Percentiles rank a stretch among this genome's conserved stretches.
phyloP scores from a whole-genome alignment of 1,140 invertebrate species.

The Amphibalanus amphitrite region DNA sequence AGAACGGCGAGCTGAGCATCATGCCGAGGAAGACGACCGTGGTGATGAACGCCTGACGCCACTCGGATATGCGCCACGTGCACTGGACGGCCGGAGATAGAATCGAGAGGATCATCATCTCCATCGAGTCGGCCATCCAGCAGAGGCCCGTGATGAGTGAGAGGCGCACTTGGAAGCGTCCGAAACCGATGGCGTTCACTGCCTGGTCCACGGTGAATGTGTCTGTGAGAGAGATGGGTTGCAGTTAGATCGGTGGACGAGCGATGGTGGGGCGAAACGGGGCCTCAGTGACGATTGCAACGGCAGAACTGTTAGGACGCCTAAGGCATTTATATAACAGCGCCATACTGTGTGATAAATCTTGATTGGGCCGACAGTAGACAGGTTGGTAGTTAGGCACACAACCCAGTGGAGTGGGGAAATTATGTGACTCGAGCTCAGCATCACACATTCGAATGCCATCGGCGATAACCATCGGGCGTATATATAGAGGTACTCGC shows the following conservation, averaged over 20 bases:
- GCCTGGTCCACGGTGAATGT: slow-evolving; percentile 86
- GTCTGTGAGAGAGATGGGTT: slow-evolving; percentile 34
- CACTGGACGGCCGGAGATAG: slow-evolving; percentile 81
- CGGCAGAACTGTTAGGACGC: slow-evolving; percentile 11
- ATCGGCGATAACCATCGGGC: no score
- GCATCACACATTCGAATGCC: no score
- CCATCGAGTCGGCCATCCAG: slow-evolving; percentile 97
- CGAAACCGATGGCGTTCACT: slow-evolving; percentile 88
- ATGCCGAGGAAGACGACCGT: slow-evolving; percentile 48
- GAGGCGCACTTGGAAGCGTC: slow-evolving; percentile 83
- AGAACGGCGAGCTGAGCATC: slow-evolving; percentile 91
- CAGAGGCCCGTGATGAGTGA: slow-evolving; percentile 69
- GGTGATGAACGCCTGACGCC: slow-evolving; percentile 52
- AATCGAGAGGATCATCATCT: slow-evolving; percentile 92
- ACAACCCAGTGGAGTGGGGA: no score
- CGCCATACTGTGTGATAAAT: neutral
- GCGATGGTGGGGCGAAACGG: slow-evolving; percentile 12
- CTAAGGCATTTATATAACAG: neutral
- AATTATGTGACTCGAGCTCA: no score
- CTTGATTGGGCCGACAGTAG: slow-evolving; percentile 3
- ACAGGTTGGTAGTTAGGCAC: no score
- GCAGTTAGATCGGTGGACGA: neutral
- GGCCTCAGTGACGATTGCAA: neutral
- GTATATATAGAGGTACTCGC: no score
- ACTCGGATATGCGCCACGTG: slow-evolving; percentile 76